Percentiles rank a stretch among this genome's conserved stretches.
Conservation (phyloP, 2,113 vertebrate species). For the Strix uralensis region DNA sequence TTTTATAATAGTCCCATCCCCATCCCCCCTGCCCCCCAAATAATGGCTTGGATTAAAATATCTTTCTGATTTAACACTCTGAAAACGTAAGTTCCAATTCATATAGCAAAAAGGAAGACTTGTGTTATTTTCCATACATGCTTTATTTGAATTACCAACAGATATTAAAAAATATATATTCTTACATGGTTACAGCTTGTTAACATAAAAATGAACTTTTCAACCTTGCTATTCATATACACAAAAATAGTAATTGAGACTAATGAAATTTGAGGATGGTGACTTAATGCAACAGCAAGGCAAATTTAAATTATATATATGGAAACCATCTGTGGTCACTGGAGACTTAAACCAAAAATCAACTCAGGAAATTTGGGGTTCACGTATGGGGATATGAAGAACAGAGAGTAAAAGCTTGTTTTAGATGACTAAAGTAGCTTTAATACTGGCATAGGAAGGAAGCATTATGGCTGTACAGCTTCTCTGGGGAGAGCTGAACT, state of each 20-base stretch:
- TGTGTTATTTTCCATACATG: background rate
- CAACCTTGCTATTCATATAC: background rate
- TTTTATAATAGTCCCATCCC: background rate
- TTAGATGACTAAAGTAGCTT: background rate
- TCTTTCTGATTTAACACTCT: background rate
- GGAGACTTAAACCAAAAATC: background rate
- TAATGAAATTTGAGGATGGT: background rate
- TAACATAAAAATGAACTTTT: background rate
- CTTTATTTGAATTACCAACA: background rate
- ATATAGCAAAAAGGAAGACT: background rate
- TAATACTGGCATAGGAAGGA: background rate
- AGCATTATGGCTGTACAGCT: background rate
- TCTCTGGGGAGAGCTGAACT: background rate
- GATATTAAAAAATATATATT: background rate
- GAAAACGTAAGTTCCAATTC: background rate
- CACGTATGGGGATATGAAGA: background rate
- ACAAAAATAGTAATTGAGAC: background rate
- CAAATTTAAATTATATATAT: background rate
- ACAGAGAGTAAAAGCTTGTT: background rate
- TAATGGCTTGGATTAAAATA: background rate
- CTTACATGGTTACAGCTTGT: background rate
- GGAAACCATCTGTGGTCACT: background rate
- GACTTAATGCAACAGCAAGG: background rate
- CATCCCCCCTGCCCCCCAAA: background rate
- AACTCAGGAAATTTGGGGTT: background rate